Base-by-base conservation (phyloP, 2,113 vertebrate species). In the Pelusios castaneus region DNA sequence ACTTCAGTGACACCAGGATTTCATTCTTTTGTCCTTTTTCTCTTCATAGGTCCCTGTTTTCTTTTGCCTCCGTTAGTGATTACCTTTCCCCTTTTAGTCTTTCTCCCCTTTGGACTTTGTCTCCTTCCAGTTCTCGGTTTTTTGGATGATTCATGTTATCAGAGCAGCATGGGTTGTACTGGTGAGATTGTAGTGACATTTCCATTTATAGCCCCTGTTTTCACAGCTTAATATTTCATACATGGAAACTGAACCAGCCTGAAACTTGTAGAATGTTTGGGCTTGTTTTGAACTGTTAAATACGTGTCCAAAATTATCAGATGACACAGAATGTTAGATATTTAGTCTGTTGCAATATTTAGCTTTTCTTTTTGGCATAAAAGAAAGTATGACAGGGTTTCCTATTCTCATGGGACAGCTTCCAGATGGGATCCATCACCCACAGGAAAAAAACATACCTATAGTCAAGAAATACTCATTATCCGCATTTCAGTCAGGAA, bases 211-310 rank as follows among this genome's bases (percentile, higher is more conserved):
- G 10, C 27, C 43, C 56, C 73, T 87, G 49, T 84, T 90, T 73
- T 24, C 79, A 16, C 47, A 45, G 4, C 34, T 89, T 51, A 87
- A 10, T 56, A 85, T 87, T 96, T 97, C 87, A 80, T 92, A 60
- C 2, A 5, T 27, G 17, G 84, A 47, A 81, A 84, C 12, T 76
- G 63, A 51, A 29, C 96, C 52, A 89, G 89, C 63, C 60, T 60
- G 45, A 85, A 77, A 87, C 9, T 85, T 88, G 3, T 75, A 60
- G 29, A 84, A 82, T 56, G 49, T 83, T 10, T 92, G 80, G 90
- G 4, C 58, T 41, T 60, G 38, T 97, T 92, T 89, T 94, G 91
- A 92, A 89, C 77, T 88, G 55, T 82, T 85, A 96, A 91, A 89
- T 27, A 85, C 24, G 34, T 51, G 12, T 91, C 77, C 25, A 73